Conservation (phyloP, 2,888 invertebrate species). For the Hydrotaea cyrtoneurina region DNA sequence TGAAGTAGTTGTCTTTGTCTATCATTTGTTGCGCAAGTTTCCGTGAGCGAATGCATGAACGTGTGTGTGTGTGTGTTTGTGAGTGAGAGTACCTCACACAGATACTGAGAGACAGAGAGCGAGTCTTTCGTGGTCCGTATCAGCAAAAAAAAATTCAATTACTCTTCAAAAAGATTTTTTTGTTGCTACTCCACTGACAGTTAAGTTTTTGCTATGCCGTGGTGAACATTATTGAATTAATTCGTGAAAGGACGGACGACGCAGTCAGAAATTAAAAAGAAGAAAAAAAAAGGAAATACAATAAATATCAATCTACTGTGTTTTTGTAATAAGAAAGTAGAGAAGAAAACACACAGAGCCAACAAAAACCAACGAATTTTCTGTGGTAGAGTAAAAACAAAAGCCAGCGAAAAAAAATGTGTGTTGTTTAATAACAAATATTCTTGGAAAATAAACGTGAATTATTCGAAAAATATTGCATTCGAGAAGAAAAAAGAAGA, state of each 20-base stretch:
- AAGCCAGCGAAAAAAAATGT: slow-evolving; percentile 9
- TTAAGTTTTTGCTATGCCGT: slow-evolving; percentile 80
- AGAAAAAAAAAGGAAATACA: slow-evolving; percentile 15
- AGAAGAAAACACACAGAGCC: slow-evolving; percentile 38
- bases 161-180: slow-evolving; percentile 75
- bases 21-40: slow-evolving; percentile 58
- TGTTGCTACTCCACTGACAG: slow-evolving; percentile 76
- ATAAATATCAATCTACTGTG: slow-evolving; percentile 47
- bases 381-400: slow-evolving; percentile 15
- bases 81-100: not conserved
- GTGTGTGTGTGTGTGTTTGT: slow-evolving; percentile 31
- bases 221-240: slow-evolving; percentile 73
- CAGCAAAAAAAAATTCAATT: slow-evolving; percentile 66
- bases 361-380: slow-evolving; percentile 18
- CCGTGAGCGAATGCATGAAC: no score
- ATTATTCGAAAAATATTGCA: slow-evolving; percentile 26
- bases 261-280: slow-evolving; percentile 21
- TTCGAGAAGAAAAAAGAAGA: slow-evolving; percentile 34
- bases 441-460: not conserved
- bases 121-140: not conserved
- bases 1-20: slow-evolving; percentile 35
- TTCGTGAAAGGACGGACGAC: slow-evolving; percentile 69
- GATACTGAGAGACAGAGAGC: slow-evolving; percentile 35
- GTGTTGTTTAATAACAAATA: slow-evolving; percentile 1
- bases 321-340: slow-evolving; percentile 53